A percentile compares a stretch with the other conserved stretches of the same genome.
phyloP scores from a whole-genome alignment of 1,140 invertebrate genomes.

The Caerostris extrusa region DNA sequence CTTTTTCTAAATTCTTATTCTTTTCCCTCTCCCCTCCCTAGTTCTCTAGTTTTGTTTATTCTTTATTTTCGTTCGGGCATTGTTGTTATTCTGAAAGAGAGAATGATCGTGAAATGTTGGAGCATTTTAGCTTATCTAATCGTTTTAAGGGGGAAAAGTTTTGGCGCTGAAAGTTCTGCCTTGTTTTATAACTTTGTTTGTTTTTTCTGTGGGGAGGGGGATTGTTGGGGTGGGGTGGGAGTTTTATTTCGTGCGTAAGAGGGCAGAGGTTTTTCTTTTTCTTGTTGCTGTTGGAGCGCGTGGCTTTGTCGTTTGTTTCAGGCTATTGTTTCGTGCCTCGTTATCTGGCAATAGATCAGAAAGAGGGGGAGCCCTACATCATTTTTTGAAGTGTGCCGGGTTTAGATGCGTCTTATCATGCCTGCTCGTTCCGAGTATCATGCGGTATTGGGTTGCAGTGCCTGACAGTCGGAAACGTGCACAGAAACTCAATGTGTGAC shows the following conservation, averaged over 20 bases:
- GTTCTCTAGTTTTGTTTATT: background rate
- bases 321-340: background rate
- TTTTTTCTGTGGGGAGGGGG: too few species aligned
- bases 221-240: too few species aligned
- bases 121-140: too few species aligned
- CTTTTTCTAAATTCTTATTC: background rate
- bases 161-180: too few species aligned
- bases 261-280: background rate
- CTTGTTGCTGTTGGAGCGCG: background rate
- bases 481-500: too few species aligned
- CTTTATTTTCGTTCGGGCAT: background rate
- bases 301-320: background rate
- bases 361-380: background rate
- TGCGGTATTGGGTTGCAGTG: too few species aligned
- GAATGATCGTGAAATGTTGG: background rate
- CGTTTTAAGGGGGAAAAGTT: too few species aligned
- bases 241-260: too few species aligned
- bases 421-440: too few species aligned
- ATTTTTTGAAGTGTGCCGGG: background rate
- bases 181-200: constrained; percentile 7
- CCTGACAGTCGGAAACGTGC: too few species aligned
- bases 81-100: background rate
- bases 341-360: background rate
- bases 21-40: background rate
- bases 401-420: too few species aligned